Percentiles rank a stretch among this genome's conserved stretches.
phyloP scores from a whole-genome alignment of 2,888 invertebrate species.

The Morpho deidamia region DNA sequence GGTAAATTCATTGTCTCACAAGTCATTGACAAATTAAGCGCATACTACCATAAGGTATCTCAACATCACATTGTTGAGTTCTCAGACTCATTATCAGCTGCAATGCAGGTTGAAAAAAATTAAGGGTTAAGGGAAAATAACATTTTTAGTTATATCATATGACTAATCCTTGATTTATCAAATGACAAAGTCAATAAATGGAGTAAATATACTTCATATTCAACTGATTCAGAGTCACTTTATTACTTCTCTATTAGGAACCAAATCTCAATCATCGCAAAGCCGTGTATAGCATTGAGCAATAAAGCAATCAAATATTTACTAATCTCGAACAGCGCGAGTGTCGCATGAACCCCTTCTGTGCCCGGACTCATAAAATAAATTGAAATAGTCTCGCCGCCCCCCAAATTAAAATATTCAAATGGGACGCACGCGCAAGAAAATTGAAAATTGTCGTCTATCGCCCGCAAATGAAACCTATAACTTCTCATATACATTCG shows the following conservation, averaged over 20 bases:
- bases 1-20: too few relatives aligned
- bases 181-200: too few relatives aligned
- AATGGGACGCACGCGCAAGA: slow-evolving; percentile 79
- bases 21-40: too few relatives aligned
- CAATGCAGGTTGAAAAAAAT: too few relatives aligned
- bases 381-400: slow-evolving; percentile 79
- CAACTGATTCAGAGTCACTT: too few relatives aligned
- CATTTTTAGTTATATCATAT: too few relatives aligned
- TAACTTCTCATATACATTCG: slow-evolving; percentile 69
- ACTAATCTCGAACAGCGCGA: slow-evolving; percentile 74
- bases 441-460: slow-evolving; percentile 80
- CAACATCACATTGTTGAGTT: too few relatives aligned
- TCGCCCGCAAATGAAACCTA: slow-evolving; percentile 79
- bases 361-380: slow-evolving; percentile 74
- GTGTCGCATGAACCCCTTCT: slow-evolving; percentile 71
- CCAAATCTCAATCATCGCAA: slow-evolving; percentile 45
- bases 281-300: slow-evolving; percentile 66
- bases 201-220: too few relatives aligned
- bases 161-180: too few relatives aligned
- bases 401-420: slow-evolving; percentile 79
- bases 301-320: slow-evolving; percentile 79
- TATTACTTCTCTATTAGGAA: slow-evolving; percentile 18
- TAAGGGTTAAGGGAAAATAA: too few relatives aligned
- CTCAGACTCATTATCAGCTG: too few relatives aligned
- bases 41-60: too few relatives aligned